phyloP scores from a whole-genome alignment of 1,140 invertebrate genomes.

The Euwallacea fornicatus region DNA sequence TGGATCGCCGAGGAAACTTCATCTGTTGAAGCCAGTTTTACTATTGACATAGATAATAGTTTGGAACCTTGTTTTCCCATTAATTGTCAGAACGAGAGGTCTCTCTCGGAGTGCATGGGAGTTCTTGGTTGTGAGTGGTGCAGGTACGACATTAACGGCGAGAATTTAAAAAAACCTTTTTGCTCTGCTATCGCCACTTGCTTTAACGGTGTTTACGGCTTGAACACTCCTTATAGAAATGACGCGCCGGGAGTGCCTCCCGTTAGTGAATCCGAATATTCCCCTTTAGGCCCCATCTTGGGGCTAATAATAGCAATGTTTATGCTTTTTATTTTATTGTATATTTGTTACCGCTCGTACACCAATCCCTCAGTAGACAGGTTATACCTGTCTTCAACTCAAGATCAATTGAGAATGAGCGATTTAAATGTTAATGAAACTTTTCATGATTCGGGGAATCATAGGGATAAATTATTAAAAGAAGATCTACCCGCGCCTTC shows the following conservation, averaged over 20 bases:
- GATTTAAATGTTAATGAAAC: slow-evolving; percentile 55
- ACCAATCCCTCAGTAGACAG: slow-evolving; percentile 58
- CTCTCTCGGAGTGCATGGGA: slow-evolving; percentile 78
- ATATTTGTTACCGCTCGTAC: slow-evolving; percentile 68
- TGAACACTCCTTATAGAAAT: slow-evolving; percentile 74
- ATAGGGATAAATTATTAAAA: slow-evolving; percentile 63
- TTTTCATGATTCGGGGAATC: slow-evolving; percentile 59
- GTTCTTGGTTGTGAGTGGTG: slow-evolving; percentile 92
- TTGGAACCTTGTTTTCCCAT: slow-evolving; percentile 70
- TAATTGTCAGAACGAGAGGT: slow-evolving; percentile 76
- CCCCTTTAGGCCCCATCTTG: slow-evolving; percentile 63
- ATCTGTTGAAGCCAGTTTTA: slow-evolving; percentile 52
- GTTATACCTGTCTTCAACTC: slow-evolving; percentile 57
- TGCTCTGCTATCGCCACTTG: slow-evolving; percentile 79
- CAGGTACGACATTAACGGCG: slow-evolving; percentile 73
- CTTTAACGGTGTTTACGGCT: slow-evolving; percentile 83
- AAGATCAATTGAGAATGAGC: slow-evolving; percentile 54
- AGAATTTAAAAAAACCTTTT: slow-evolving; percentile 70
- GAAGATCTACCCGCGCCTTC: slow-evolving; percentile 59
- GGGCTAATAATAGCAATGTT: slow-evolving; percentile 64
- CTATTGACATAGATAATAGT: slow-evolving; percentile 56
- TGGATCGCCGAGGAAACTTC: slow-evolving; percentile 30
- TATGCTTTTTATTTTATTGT: slow-evolving; percentile 63
- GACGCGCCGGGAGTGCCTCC: slow-evolving; percentile 45
- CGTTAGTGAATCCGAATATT: slow-evolving; percentile 57